phyloP scores from a whole-genome alignment of 2,113 vertebrate genomes.

The Grantiella picta region DNA sequence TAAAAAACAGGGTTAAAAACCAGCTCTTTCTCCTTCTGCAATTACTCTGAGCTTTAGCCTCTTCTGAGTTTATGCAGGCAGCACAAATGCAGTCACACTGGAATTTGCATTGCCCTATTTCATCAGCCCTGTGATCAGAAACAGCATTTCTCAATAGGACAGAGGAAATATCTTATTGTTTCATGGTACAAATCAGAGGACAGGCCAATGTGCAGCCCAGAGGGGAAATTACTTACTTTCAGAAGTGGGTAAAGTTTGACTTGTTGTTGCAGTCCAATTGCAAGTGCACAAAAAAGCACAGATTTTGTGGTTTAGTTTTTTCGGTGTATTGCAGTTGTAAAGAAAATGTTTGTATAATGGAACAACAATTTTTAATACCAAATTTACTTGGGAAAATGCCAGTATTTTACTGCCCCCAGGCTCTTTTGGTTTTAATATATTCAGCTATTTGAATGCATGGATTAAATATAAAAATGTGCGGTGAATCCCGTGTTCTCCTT shows the following conservation, averaged over 20 bases:
- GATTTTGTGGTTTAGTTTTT: neutral
- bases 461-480: neutral
- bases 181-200: neutral
- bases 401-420: neutral
- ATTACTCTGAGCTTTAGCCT: neutral
- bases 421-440: neutral
- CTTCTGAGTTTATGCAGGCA: neutral
- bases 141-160: neutral
- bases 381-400: neutral
- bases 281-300: neutral
- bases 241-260: neutral
- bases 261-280: neutral
- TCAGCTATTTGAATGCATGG: neutral
- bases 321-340: neutral
- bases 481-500: neutral
- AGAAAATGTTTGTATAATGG: neutral
- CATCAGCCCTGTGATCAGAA: neutral
- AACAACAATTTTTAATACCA: neutral
- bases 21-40: neutral
- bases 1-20: neutral
- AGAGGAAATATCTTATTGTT: neutral
- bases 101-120: neutral
- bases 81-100: neutral
- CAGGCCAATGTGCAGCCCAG: neutral
- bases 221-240: neutral